Percentiles rank a stretch among this genome's conserved stretches.
phyloP scores from a whole-genome alignment of 2,113 vertebrate species.

The Tricholaema leucomelas region DNA sequence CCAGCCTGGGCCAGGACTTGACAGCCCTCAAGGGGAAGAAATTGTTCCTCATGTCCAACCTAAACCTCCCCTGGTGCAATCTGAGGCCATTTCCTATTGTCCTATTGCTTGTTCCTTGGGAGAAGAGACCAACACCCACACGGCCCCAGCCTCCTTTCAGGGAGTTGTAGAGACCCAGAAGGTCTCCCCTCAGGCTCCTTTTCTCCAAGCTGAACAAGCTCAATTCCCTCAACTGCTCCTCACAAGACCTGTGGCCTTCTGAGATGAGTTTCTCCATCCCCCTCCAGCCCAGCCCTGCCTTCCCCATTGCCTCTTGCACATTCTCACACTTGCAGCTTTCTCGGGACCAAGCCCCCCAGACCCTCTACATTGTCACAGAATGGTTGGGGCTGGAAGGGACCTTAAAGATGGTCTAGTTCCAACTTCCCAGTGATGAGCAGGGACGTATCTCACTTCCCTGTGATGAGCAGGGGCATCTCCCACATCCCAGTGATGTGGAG shows the following conservation, averaged over 20 bases:
- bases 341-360: not conserved
- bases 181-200: not conserved
- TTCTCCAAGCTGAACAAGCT: too few relatives aligned
- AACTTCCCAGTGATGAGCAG: too few relatives aligned
- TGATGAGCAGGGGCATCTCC: too few relatives aligned
- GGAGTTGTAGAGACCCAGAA: not conserved
- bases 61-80: not conserved
- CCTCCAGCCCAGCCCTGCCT: not conserved
- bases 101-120: not conserved
- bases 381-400: too few relatives aligned
- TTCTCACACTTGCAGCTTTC: not conserved
- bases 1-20: not conserved
- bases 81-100: not conserved
- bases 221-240: not conserved
- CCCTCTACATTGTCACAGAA: too few relatives aligned
- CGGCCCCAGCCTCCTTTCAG: not conserved
- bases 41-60: too few relatives aligned
- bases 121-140: not conserved
- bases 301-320: not conserved
- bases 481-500: too few relatives aligned
- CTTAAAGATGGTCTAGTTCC: too few relatives aligned
- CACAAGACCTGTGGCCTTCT: not conserved
- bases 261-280: not conserved
- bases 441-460: too few relatives aligned
- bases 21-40: not conserved